These are phyloP conservation scores for Uloborus diversus DNA, from an alignment of 1,140 invertebrate species.

Conservation along the genomic window DNA sequence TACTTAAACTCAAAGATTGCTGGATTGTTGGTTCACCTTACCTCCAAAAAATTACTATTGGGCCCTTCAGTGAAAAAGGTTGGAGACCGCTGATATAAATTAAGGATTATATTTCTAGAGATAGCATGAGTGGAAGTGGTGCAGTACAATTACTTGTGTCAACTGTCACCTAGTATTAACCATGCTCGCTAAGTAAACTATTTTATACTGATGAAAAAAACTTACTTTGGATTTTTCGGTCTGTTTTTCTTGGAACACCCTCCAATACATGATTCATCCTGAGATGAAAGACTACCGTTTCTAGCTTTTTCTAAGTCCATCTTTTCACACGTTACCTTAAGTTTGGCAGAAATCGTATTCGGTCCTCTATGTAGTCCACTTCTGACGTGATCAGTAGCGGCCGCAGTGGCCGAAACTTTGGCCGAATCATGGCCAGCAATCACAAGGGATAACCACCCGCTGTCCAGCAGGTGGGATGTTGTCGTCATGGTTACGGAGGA, in stretches of 20 bases:
- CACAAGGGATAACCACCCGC: constrained; percentile 37
- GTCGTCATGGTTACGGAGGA: constrained; percentile 35
- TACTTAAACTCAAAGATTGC: no score
- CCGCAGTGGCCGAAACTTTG: constrained; percentile 20
- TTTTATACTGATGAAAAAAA: no score
- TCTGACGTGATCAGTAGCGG: background rate
- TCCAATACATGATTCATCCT: constrained; percentile 38
- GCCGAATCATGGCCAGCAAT: constrained; percentile 32
- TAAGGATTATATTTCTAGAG: no score
- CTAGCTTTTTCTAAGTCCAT: constrained; percentile 40
- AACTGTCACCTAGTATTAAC: no score
- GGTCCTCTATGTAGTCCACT: constrained; percentile 8
- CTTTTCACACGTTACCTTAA: constrained; percentile 44
- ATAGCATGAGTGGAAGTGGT: no score
- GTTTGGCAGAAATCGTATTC: constrained; percentile 32
- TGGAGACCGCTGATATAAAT: no score
- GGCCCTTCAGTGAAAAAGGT: no score
- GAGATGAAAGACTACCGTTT: constrained; percentile 1
- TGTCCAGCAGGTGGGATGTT: constrained; percentile 37
- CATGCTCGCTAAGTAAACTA: no score
- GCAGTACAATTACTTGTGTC: no score
- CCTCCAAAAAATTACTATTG: no score
- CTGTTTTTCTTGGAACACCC: constrained; percentile 18
- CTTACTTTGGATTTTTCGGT: constrained; percentile 46
- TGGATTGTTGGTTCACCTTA: no score